Evolutionary conservation across 2,797 vertebrate species (phyloP), one percentile per base, ranked within the genome.

Genomic region (Anableps anableps): DNA sequence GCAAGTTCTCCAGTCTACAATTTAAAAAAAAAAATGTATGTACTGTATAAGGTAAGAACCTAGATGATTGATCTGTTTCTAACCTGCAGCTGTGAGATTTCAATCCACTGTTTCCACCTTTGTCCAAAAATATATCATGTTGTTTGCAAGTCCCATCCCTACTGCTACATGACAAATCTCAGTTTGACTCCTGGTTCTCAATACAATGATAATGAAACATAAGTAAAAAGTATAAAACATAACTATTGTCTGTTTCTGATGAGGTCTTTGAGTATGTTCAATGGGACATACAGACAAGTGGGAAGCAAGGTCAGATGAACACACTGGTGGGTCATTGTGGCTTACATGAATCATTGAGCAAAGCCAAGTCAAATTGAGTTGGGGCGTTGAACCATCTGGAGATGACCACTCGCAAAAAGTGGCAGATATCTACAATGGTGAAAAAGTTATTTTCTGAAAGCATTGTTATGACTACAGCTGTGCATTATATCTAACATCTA

Each of bases 291-390:
- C 83, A 72, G 83, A 80, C 43, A 77, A 80, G 76, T 73, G 83
- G 86, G 89, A 80, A 19, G 51, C 79, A 68, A 88, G 93, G 91
- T 94, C 94, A 94, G 87, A 85, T 86, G 84, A 89, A 88, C 93
- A 74, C 88, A 80, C 81, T 88, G 85, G 89, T 92, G 92, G 80
- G 93, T 93, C 91, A 93, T 90, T 83, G 80, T 93, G 93, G 91
- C 87, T 94, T 78, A 89, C 85, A 93, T 82, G 88, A 89, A 91
- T 93, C 90, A 86, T 86, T 87, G 91, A 89, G 78, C 89, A 89
- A 88, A 93, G 89, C 90, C 83, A 92, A 90, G 78, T 91, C 91
- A 88, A 86, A 93, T 93, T 83, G 93, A 23, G 90, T 80, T 79
- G 84, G 81, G 88, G 88, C 88, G 38, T 81, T 29, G 47, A 55